Evolutionary conservation across 1,140 invertebrate genomes (phyloP).

Genomic region (Diachasma alloeum): DNA sequence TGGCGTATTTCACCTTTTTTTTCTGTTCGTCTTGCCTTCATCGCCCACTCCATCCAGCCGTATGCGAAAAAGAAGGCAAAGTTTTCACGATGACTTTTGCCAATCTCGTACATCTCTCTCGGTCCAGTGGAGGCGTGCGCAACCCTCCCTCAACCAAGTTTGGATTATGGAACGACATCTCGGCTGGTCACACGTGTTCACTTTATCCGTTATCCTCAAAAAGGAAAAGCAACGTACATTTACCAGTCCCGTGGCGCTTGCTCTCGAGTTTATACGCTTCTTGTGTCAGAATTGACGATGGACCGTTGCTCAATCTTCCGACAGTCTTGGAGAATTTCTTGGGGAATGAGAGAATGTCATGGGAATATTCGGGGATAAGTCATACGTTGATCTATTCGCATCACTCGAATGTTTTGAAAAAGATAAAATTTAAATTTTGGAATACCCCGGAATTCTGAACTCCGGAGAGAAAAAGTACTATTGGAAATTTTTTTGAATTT

Average conservation of each 20-base stretch:
- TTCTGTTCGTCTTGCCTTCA: not conserved
- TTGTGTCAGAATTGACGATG: not conserved
- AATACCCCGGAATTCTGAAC: too few relatives aligned
- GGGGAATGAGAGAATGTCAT: too few relatives aligned
- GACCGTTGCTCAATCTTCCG: too few relatives aligned
- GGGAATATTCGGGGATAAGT: too few relatives aligned
- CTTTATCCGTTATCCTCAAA: slow-evolving; percentile 15
- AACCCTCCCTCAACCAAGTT: not conserved
- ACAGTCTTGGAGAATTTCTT: too few relatives aligned
- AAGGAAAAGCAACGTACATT: not conserved
- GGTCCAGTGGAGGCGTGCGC: not conserved
- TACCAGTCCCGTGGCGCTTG: not conserved
- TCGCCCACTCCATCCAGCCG: not conserved
- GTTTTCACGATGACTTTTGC: slow-evolving; percentile 24
- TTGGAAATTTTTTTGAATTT: too few relatives aligned
- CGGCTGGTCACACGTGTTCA: slow-evolving; percentile 25
- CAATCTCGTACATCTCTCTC: slow-evolving; percentile 26
- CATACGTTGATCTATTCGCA: too few relatives aligned
- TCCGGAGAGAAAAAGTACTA: too few relatives aligned
- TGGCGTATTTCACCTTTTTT: not conserved
- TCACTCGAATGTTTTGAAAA: too few relatives aligned
- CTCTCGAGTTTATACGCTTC: not conserved
- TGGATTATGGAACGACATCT: slow-evolving; percentile 24
- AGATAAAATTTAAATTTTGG: too few relatives aligned
- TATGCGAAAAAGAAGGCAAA: slow-evolving; percentile 13